These are phyloP conservation scores for Bombus consobrinus DNA, from an alignment of 1,140 invertebrate genomes.

Conservation along the genomic window DNA sequence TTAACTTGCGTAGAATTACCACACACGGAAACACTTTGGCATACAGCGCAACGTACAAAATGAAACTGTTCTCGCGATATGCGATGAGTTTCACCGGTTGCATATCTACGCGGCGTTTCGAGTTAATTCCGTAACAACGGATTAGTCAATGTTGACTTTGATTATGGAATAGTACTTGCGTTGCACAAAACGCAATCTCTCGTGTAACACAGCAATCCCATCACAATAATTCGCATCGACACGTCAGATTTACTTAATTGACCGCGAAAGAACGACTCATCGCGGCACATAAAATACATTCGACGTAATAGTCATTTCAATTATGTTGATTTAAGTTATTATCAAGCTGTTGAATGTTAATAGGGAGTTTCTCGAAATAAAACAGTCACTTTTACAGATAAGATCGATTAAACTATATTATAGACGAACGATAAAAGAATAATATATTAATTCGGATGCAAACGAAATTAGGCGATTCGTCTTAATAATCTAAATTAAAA, in stretches of 20 bases:
- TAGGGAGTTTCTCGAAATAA: too few relatives aligned
- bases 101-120: too few relatives aligned
- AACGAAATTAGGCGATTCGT: not conserved
- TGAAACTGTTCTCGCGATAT: not conserved
- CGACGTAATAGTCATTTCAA: too few relatives aligned
- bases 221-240: not conserved
- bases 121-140: not conserved
- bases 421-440: too few relatives aligned
- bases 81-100: not conserved
- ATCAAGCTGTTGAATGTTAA: too few relatives aligned
- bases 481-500: not conserved
- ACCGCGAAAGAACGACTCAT: not conserved
- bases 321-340: too few relatives aligned
- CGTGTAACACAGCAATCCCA: not conserved
- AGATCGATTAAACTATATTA: too few relatives aligned
- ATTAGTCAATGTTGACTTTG: not conserved
- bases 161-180: not conserved
- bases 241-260: not conserved
- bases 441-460: too few relatives aligned
- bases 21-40: not conserved
- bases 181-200: not conserved
- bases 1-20: not conserved
- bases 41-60: not conserved
- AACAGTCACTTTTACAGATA: too few relatives aligned
- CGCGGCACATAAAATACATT: too few relatives aligned